Evolutionary conservation across 1,140 invertebrate species (phyloP).

Genomic region (Rhysida immarginata): DNA sequence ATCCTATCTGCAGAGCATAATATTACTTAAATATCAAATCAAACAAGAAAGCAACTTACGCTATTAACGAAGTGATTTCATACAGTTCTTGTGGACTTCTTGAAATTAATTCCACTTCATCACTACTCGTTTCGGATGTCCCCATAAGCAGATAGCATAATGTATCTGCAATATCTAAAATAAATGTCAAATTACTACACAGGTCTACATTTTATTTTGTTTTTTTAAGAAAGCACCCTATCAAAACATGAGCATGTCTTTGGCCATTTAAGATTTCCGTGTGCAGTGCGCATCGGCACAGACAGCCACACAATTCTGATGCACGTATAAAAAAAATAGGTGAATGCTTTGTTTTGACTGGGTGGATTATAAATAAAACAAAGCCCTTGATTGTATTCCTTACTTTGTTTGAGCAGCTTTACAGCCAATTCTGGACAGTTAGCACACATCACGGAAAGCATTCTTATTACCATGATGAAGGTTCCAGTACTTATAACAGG

Average conservation of each 20-base stretch:
- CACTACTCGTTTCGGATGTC: constrained; percentile 41
- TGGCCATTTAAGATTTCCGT: no score
- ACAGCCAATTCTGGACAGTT: constrained; percentile 85
- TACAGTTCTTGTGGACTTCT: constrained; percentile 88
- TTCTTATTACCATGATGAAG: constrained; percentile 88
- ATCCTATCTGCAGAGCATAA: no score
- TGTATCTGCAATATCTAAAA: constrained; percentile 73
- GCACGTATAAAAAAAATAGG: no score
- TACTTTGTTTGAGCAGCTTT: constrained; percentile 68
- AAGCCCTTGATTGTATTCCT: constrained; percentile 17
- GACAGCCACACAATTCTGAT: no score
- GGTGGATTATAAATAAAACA: no score
- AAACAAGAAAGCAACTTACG: constrained; percentile 29
- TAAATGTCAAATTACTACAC: no score
- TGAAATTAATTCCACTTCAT: constrained; percentile 63
- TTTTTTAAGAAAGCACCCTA: no score
- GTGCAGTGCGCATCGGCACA: no score
- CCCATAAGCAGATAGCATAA: constrained; percentile 80
- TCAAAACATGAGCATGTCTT: no score
- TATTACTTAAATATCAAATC: no score
- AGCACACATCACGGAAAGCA: constrained; percentile 88
- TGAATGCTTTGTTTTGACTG: no score
- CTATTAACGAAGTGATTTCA: constrained; percentile 89
- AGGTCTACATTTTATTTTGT: no score
- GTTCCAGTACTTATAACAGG: constrained; percentile 81